These are phyloP conservation scores for Zeuzera pyrina DNA, from an alignment of 2,888 invertebrate genomes.

Conservation along the genomic window DNA sequence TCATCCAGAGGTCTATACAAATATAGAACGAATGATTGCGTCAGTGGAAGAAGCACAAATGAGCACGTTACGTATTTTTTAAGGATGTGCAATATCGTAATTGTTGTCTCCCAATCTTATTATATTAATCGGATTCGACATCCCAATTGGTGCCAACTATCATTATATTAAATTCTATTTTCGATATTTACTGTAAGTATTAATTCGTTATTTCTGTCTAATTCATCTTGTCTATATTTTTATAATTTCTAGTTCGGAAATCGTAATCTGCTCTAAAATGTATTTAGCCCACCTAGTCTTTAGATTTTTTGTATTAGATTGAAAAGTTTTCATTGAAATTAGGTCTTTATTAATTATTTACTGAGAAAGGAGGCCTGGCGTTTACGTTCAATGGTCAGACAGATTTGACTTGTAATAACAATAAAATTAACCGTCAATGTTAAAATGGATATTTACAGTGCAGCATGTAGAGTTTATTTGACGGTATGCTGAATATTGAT, in stretches of 20 bases:
- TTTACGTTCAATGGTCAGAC: too few species aligned
- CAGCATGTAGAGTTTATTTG: too few species aligned
- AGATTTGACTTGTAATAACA: too few species aligned
- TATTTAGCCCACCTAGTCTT: constrained; percentile 69
- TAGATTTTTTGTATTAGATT: constrained; percentile 49
- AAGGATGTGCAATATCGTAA: constrained; percentile 21
- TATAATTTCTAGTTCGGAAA: neutral
- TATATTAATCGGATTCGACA: constrained; percentile 6
- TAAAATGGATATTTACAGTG: too few species aligned
- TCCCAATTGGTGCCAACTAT: constrained; percentile 35
- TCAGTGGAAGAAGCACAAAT: too few species aligned
- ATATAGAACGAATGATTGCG: too few species aligned
- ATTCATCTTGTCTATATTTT: neutral
- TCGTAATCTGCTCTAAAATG: constrained; percentile 37
- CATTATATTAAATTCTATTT: constrained; percentile 19
- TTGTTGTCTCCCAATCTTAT: constrained; percentile 9
- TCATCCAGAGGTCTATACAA: too few species aligned
- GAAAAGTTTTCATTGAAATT: constrained; percentile 45
- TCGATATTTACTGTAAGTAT: constrained; percentile 7
- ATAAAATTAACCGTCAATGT: too few species aligned
- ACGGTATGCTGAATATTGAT: too few species aligned
- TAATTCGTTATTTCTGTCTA: constrained; percentile 1
- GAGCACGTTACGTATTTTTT: too few species aligned
- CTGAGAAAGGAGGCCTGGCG: too few species aligned
- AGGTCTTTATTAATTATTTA: constrained; percentile 63